A percentile compares a stretch with the other conserved stretches of the same genome.
Conservation (phyloP, 2,797 vertebrate genomes). For the Tiaroga cobitis region DNA sequence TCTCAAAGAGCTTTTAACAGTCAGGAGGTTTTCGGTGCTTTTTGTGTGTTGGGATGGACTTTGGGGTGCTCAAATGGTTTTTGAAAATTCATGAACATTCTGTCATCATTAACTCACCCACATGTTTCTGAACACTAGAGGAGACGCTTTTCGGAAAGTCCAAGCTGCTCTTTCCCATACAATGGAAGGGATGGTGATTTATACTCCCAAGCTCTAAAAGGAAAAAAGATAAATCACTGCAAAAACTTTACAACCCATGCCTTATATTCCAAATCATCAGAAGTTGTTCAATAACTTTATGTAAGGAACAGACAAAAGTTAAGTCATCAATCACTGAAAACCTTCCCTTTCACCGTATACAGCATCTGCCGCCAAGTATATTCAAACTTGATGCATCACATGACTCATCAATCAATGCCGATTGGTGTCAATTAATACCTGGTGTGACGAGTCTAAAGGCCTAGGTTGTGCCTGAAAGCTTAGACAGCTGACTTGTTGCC, state of each 20-base stretch:
- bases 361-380: not conserved
- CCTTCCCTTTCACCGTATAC: not conserved
- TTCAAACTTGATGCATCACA: not conserved
- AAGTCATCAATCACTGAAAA: not conserved
- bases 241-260: not conserved
- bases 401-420: not conserved
- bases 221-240: not conserved
- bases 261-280: not conserved
- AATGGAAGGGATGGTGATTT: not conserved
- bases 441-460: not conserved
- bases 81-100: not conserved
- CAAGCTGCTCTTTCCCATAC: not conserved
- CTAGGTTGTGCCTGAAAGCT: not conserved
- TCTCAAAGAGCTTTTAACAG: constrained; percentile 55
- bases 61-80: not conserved
- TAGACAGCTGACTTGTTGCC: not conserved
- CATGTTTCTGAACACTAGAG: not conserved
- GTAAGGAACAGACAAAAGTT: not conserved
- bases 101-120: not conserved
- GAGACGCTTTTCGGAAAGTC: not conserved
- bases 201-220: not conserved
- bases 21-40: constrained; percentile 11
- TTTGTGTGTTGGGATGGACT: constrained; percentile 7
- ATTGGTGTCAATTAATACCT: not conserved
- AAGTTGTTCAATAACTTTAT: not conserved